Evolutionary conservation across 2,113 vertebrate species (phyloP).

Genomic region (Catharus bicknelli): DNA sequence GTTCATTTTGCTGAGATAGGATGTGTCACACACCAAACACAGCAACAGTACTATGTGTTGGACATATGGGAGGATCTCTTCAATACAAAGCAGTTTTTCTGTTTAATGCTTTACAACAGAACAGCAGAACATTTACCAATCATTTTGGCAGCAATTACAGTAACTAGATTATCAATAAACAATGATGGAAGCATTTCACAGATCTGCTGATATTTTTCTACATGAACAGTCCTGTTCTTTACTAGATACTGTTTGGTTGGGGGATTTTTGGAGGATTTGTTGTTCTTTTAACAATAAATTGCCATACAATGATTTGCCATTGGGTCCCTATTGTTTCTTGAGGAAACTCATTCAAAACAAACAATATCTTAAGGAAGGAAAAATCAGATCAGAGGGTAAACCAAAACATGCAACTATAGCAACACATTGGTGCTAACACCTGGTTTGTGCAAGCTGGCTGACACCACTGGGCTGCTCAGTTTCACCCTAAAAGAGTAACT

Average conservation of each 20-base stretch:
- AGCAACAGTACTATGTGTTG: neutral
- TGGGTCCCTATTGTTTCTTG: neutral
- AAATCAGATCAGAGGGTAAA: neutral
- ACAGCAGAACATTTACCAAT: neutral
- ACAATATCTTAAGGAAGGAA: neutral
- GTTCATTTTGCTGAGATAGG: neutral
- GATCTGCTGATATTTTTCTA: neutral
- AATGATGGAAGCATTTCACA: neutral
- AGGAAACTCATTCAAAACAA: neutral
- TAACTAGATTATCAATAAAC: slow-evolving; percentile 21
- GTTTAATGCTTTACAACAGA: neutral
- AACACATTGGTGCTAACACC: neutral
- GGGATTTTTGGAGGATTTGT: neutral
- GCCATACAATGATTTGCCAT: neutral
- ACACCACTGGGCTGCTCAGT: neutral
- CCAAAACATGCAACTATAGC: neutral
- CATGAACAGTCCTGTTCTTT: neutral
- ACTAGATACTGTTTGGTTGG: neutral
- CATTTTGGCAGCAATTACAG: slow-evolving; percentile 8
- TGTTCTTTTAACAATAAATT: neutral
- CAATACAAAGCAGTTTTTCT: neutral
- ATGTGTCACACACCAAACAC: neutral
- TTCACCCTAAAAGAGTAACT: neutral
- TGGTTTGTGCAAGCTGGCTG: neutral
- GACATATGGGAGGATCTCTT: neutral